Evolutionary conservation across 2,888 invertebrate genomes (phyloP).

Genomic region (Synanthedon andrenaeformis): DNA sequence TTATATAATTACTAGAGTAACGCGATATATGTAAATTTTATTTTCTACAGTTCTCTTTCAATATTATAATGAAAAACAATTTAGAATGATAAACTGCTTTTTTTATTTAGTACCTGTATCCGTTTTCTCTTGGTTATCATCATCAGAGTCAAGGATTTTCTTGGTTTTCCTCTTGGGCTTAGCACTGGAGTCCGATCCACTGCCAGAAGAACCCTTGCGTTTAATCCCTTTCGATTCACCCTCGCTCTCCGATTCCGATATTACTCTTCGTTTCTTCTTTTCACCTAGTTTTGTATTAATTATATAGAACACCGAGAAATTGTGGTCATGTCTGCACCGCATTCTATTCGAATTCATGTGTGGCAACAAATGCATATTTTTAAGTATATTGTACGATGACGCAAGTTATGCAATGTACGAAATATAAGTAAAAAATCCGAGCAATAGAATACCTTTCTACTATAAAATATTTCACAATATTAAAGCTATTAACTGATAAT

Average conservation of each 20-base stretch:
- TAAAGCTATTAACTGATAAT: no score
- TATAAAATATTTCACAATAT: no score
- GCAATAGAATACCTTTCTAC: no score
- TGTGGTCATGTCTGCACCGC: background rate
- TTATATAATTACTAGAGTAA: no score
- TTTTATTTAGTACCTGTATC: constrained; percentile 29
- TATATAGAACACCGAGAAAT: constrained; percentile 1
- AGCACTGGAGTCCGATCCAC: constrained; percentile 51
- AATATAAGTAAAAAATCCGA: no score
- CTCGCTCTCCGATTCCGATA: constrained; percentile 66
- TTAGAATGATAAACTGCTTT: background rate
- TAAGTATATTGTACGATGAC: no score
- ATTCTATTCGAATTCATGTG: no score
- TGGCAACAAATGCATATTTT: no score
- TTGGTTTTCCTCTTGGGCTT: constrained; percentile 65
- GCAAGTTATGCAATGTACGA: no score
- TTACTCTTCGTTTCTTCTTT: constrained; percentile 55
- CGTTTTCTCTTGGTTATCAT: constrained; percentile 47
- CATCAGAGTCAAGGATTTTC: constrained; percentile 76
- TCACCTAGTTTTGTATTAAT: constrained; percentile 17
- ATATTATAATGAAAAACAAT: background rate
- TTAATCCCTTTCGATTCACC: constrained; percentile 40
- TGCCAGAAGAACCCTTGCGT: constrained; percentile 53
- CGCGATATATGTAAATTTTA: no score
- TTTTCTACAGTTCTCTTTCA: no score